These are phyloP conservation scores for Teleopsis dalmanni DNA, from an alignment of 1,140 invertebrate species.

Conservation along the genomic window DNA sequence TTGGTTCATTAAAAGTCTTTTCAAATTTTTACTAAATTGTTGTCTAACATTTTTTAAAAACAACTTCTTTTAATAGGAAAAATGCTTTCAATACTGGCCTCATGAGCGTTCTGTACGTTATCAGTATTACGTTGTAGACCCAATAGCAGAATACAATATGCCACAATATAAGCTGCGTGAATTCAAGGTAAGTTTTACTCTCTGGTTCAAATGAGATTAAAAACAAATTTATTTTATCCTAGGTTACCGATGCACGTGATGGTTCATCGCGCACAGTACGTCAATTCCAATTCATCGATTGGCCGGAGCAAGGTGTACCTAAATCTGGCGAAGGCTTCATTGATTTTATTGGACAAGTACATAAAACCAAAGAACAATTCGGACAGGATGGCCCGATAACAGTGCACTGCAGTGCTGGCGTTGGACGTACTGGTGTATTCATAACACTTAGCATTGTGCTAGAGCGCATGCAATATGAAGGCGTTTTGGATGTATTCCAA, in stretches of 20 bases:
- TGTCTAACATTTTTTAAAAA: no score
- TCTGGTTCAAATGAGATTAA: background rate
- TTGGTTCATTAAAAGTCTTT: background rate
- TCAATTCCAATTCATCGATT: slow-evolving; percentile 99
- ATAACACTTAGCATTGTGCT: slow-evolving; percentile 97
- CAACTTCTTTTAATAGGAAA: slow-evolving; percentile 68
- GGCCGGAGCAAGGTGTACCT: slow-evolving; percentile 93
- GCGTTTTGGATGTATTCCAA: slow-evolving; percentile 98
- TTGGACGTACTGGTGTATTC: slow-evolving; percentile 96
- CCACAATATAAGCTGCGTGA: slow-evolving; percentile 96
- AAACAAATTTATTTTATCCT: background rate
- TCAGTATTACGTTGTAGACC: slow-evolving; percentile 96
- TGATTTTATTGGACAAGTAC: slow-evolving; percentile 96
- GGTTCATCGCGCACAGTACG: slow-evolving; percentile 92
- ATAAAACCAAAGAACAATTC: slow-evolving; percentile 99
- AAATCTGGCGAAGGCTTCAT: slow-evolving; percentile 98
- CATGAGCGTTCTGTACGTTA: slow-evolving; percentile 91
- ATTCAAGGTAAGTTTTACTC: slow-evolving; percentile 67
- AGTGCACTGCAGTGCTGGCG: slow-evolving; percentile 96
- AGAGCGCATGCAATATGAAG: slow-evolving; percentile 98
- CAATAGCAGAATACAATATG: slow-evolving; percentile 99
- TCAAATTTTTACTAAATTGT: no score
- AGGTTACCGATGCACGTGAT: slow-evolving; percentile 84
- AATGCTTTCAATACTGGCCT: slow-evolving; percentile 99
- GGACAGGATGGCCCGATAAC: slow-evolving; percentile 98